Conservation (phyloP, 1,140 invertebrate genomes). For the Zeugodacus cucurbitae region DNA sequence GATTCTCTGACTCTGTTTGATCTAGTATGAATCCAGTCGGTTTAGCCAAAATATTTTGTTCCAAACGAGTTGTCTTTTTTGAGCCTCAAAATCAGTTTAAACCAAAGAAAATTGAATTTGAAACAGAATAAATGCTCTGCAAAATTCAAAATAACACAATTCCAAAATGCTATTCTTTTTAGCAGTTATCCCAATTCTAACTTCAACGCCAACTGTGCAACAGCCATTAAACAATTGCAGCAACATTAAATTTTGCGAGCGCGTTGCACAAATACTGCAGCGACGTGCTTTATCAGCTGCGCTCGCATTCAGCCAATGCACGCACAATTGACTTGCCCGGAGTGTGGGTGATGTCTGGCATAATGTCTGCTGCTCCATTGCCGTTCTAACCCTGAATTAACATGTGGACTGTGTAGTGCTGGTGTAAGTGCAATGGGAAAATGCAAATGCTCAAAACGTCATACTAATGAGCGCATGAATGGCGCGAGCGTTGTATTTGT, state of each 20-base stretch:
- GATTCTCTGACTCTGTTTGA: too few relatives aligned
- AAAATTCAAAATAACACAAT: too few relatives aligned
- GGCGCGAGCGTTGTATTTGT: not conserved
- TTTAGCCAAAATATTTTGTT: too few relatives aligned
- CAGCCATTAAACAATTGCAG: not conserved
- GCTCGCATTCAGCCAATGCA: not conserved
- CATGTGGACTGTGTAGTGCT: not conserved
- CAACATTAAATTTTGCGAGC: not conserved
- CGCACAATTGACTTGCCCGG: not conserved
- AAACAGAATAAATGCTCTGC: too few relatives aligned
- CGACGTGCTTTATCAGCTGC: slow-evolving; percentile 2
- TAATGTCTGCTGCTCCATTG: not conserved
- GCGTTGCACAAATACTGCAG: not conserved
- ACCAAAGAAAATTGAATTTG: too few relatives aligned
- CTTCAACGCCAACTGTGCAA: too few relatives aligned
- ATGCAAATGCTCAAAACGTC: slow-evolving; percentile 20
- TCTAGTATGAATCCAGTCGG: too few relatives aligned
- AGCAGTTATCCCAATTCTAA: too few relatives aligned
- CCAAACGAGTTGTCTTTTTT: too few relatives aligned
- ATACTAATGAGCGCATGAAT: not conserved
- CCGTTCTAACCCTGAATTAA: slow-evolving; percentile 15
- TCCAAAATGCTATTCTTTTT: too few relatives aligned
- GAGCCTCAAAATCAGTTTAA: too few relatives aligned
- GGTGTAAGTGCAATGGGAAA: not conserved
- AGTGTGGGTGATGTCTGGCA: not conserved